Conservation (phyloP, 2,797 vertebrate species). For the Aplochiton taeniatus region DNA sequence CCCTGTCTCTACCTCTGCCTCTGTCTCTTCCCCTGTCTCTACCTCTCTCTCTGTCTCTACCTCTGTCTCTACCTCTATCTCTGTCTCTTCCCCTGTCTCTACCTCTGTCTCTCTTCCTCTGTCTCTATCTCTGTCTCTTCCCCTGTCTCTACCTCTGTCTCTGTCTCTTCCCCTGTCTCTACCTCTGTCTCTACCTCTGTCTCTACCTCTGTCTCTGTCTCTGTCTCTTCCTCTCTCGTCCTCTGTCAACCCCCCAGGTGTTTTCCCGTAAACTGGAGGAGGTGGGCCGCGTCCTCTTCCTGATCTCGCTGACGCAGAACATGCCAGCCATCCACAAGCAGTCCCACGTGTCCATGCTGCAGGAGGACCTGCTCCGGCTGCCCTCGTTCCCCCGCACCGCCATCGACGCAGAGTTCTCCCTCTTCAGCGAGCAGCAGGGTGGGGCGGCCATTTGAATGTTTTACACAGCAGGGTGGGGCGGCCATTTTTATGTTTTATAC, state of each 20-base stretch:
- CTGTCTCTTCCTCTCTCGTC: not conserved
- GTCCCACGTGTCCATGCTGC: constrained; percentile 96
- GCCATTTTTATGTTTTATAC: constrained; percentile 24
- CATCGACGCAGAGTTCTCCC: constrained; percentile 95
- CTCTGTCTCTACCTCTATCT: no score
- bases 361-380: constrained; percentile 95
- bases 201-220: no score
- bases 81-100: not conserved
- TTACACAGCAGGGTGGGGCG: constrained; percentile 76
- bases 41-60: not conserved
- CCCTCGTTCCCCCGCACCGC: constrained; percentile 96
- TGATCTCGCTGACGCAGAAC: constrained; percentile 94
- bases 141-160: not conserved
- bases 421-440: constrained; percentile 95
- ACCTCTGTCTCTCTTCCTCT: not conserved
- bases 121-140: no score
- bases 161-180: not conserved
- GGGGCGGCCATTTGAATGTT: constrained; percentile 3
- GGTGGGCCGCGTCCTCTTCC: constrained; percentile 93
- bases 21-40: not conserved
- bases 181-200: not conserved
- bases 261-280: constrained; percentile 98
- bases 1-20: no score
- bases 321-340: constrained; percentile 95
- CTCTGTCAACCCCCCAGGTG: constrained; percentile 74